phyloP scores from a whole-genome alignment of 2,888 invertebrate genomes.

The Tineola bisselliella region DNA sequence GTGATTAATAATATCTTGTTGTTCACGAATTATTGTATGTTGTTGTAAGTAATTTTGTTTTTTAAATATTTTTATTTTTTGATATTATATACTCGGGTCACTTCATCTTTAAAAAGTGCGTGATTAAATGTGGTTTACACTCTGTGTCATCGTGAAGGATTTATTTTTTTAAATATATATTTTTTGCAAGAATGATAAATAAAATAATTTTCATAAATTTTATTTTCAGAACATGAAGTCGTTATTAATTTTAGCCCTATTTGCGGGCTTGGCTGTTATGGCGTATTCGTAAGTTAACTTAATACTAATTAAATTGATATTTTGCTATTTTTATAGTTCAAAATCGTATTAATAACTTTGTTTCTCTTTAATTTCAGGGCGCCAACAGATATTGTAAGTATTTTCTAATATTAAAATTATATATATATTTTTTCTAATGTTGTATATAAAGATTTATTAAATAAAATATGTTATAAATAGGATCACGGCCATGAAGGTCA shows the following conservation, averaged over 20 bases:
- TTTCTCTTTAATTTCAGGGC: not conserved
- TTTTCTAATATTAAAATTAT: not conserved
- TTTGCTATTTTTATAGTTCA: not conserved
- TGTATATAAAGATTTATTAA: too few species aligned
- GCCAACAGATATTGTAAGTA: not conserved
- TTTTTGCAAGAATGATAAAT: too few species aligned
- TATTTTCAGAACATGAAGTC: constrained; percentile 15
- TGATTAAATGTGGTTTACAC: too few species aligned
- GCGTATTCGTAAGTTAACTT: constrained; percentile 14
- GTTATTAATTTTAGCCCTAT: constrained; percentile 8
- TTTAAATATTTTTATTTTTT: not conserved
- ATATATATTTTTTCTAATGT: too few species aligned
- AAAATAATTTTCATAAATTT: not conserved
- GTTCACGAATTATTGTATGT: not conserved
- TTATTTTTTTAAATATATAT: too few species aligned
- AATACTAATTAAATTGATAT: too few species aligned
- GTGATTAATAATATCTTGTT: not conserved
- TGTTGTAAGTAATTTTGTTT: not conserved
- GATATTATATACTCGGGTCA: too few species aligned
- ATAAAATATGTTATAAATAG: too few species aligned
- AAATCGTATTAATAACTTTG: not conserved
- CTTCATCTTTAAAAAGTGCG: too few species aligned
- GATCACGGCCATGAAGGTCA: not conserved
- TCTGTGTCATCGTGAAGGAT: too few species aligned
- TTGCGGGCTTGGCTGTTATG: constrained; percentile 12